A percentile compares a stretch with the other conserved stretches of the same genome.
These are phyloP conservation scores for Stenodema calcarata DNA, from an alignment of 2,888 invertebrate species.

Conservation along the genomic window DNA sequence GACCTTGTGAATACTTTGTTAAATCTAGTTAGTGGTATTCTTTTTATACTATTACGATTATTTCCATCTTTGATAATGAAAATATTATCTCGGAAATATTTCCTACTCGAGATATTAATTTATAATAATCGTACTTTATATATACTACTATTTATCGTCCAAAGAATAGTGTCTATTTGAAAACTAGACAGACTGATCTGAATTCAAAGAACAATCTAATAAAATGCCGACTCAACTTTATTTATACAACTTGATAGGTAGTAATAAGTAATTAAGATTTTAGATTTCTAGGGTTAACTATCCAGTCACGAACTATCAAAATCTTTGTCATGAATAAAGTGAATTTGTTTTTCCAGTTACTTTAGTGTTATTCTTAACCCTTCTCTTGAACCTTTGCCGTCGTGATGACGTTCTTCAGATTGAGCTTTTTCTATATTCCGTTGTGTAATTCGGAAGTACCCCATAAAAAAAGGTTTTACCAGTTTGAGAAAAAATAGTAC, in stretches of 20 bases:
- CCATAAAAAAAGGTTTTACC: too few relatives aligned
- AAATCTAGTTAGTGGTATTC: neutral
- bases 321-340: neutral
- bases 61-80: too few relatives aligned
- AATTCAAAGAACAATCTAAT: conserved; percentile 21
- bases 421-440: too few relatives aligned
- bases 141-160: neutral
- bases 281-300: neutral
- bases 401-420: too few relatives aligned
- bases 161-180: neutral
- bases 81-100: too few relatives aligned
- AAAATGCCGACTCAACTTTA: neutral
- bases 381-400: too few relatives aligned
- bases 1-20: neutral
- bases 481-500: too few relatives aligned
- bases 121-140: too few relatives aligned
- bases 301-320: neutral
- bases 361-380: neutral
- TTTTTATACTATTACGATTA: neutral
- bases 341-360: neutral
- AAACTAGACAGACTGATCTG: conserved; percentile 21
- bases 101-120: too few relatives aligned
- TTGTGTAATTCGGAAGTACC: too few relatives aligned
- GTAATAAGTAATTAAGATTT: neutral
- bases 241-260: neutral